Evolutionary conservation across 2,888 invertebrate genomes (phyloP).

Genomic region (Dolichomitus sp.): DNA sequence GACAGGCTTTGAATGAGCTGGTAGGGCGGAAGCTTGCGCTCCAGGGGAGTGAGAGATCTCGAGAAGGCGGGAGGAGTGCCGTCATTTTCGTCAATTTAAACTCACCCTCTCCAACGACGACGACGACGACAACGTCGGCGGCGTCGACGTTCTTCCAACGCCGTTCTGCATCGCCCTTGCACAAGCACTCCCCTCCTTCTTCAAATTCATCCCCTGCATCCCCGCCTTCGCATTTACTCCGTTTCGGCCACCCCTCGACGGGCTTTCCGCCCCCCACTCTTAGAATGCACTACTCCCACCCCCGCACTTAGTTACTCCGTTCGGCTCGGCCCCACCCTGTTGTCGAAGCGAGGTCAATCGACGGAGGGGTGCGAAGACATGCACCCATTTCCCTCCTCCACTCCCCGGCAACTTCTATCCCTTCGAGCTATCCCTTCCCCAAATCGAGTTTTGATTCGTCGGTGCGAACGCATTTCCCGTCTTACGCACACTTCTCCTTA

Average conservation of each 20-base stretch:
- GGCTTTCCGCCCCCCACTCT: neutral
- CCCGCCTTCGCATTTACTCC: constrained; percentile 43
- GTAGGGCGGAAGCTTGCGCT: constrained; percentile 40
- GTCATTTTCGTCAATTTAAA: constrained; percentile 85
- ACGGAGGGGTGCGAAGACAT: constrained; percentile 70
- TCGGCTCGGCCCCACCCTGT: constrained; percentile 63
- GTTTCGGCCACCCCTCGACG: constrained; percentile 62
- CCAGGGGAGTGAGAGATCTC: constrained; percentile 32
- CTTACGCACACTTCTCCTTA: constrained; percentile 60
- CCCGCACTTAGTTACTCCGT: constrained; percentile 28
- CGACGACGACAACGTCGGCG: constrained; percentile 49
- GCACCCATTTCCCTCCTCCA: constrained; percentile 48
- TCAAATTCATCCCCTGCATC: constrained; percentile 46
- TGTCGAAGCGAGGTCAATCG: constrained; percentile 73
- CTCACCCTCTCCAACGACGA: constrained; percentile 67
- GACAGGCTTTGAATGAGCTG: constrained; percentile 41
- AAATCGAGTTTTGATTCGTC: constrained; percentile 51
- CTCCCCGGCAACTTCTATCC: constrained; percentile 27
- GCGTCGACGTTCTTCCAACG: constrained; percentile 68
- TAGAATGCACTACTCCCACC: constrained; percentile 23
- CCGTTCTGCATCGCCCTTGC: constrained; percentile 58
- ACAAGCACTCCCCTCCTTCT: constrained; percentile 45
- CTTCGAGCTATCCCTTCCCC: constrained; percentile 4
- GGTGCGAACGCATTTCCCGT: constrained; percentile 53
- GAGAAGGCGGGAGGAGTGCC: constrained; percentile 64